Conservation (phyloP, 2,888 invertebrate species). For the Drosophila subquinaria region DNA sequence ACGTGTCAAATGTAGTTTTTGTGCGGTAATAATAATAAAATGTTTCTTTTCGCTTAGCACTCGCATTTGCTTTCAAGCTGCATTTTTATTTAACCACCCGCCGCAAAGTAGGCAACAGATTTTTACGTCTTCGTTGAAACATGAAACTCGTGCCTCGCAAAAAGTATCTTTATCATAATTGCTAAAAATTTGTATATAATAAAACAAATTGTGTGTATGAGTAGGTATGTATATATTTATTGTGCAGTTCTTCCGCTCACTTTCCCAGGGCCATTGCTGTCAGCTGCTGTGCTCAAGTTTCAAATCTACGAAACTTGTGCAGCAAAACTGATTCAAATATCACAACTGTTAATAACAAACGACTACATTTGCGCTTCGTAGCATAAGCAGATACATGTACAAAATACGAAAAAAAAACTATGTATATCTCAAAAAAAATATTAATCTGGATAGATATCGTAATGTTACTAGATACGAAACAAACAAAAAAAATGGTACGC, state of each 20-base stretch:
- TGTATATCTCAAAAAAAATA: slow-evolving; percentile 8
- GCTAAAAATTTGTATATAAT: neutral
- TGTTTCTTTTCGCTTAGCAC: neutral
- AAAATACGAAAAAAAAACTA: slow-evolving; percentile 25
- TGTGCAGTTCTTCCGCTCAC: slow-evolving; percentile 31
- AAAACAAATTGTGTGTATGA: slow-evolving; percentile 6
- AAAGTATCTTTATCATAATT: neutral
- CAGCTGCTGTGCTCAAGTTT: slow-evolving; percentile 26
- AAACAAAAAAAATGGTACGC: slow-evolving; percentile 25
- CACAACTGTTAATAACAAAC: slow-evolving; percentile 73
- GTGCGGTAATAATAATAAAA: neutral
- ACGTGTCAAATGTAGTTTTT: no score
- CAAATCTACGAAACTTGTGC: slow-evolving; percentile 22
- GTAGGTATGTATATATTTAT: slow-evolving; percentile 19
- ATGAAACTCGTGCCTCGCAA: neutral
- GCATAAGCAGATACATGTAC: slow-evolving; percentile 33
- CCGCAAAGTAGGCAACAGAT: slow-evolving; percentile 2
- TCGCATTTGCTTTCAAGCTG: neutral
- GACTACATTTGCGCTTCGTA: slow-evolving; percentile 59
- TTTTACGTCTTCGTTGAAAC: neutral
- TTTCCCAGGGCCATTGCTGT: slow-evolving; percentile 31
- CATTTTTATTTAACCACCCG: neutral
- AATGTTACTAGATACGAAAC: slow-evolving; percentile 18
- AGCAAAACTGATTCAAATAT: slow-evolving; percentile 64
- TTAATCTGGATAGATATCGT: slow-evolving; percentile 12